Evolutionary conservation across 2,888 invertebrate species (phyloP).

Genomic region (Clanis bilineata): DNA sequence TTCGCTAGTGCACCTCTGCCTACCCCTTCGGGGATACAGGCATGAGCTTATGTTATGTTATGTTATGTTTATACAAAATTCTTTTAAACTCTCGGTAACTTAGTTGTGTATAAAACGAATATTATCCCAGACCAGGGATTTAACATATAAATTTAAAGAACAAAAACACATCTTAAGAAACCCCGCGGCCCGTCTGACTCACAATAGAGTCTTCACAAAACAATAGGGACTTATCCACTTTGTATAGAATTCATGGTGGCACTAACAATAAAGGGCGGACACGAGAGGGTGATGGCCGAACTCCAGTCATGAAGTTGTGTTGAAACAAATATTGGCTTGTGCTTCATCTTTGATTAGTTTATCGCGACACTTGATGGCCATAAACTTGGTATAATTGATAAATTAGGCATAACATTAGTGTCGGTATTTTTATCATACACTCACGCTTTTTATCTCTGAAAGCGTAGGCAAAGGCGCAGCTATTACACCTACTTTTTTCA

Average conservation of each 20-base stretch:
- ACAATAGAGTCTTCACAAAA: neutral
- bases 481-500: no score
- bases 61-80: no score
- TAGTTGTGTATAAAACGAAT: no score
- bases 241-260: neutral
- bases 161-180: neutral
- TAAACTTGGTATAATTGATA: neutral
- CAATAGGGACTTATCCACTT: neutral
- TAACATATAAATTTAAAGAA: neutral
- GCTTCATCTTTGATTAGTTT: slow-evolving; percentile 30
- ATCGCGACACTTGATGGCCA: neutral
- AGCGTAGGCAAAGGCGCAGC: no score
- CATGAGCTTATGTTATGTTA: no score
- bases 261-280: neutral
- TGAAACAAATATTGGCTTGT: slow-evolving; percentile 34
- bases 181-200: neutral
- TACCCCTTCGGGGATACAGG: no score
- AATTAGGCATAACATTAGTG: no score
- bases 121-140: no score
- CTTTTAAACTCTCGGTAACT: no score
- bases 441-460: no score
- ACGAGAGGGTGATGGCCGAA: slow-evolving; percentile 22
- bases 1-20: no score
- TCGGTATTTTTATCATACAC: no score
- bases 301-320: slow-evolving; percentile 25